phyloP scores from a whole-genome alignment of 2,797 vertebrate genomes.

The Clamator glandarius region DNA sequence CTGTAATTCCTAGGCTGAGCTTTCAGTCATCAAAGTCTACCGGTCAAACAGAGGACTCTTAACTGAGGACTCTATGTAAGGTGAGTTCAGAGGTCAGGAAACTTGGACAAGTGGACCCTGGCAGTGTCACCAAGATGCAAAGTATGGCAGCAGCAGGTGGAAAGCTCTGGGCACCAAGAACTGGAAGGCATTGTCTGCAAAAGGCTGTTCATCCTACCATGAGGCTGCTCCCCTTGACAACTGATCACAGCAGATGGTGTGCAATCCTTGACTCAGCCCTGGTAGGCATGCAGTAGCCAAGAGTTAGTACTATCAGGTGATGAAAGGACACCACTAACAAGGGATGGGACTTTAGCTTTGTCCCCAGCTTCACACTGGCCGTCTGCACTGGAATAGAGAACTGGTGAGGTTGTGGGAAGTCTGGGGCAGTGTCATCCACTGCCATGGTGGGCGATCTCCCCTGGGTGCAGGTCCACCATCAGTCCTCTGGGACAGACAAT shows the following conservation, averaged over 20 bases:
- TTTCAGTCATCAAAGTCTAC: not conserved
- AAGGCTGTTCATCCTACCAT: not conserved
- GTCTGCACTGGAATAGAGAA: not conserved
- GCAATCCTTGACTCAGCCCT: not conserved
- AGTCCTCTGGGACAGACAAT: not conserved
- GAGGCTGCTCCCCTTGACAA: not conserved
- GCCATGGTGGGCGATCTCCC: too few species aligned
- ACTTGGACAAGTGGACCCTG: not conserved
- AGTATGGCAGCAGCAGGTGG: not conserved
- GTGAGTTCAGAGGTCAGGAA: not conserved
- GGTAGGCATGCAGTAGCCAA: not conserved
- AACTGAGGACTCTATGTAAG: not conserved
- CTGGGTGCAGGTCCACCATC: not conserved
- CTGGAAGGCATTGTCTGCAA: not conserved
- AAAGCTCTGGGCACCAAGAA: not conserved
- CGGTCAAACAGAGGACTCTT: not conserved
- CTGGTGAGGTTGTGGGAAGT: not conserved
- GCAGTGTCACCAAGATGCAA: accelerated
- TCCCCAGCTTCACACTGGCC: not conserved
- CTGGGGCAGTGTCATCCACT: too few species aligned
- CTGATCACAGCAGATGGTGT: not conserved
- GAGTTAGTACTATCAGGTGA: not conserved
- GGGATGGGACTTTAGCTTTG: accelerated
- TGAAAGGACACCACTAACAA: not conserved
- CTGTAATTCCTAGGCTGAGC: not conserved